phyloP scores from a whole-genome alignment of 2,113 vertebrate species.

The Cololabis saira region DNA sequence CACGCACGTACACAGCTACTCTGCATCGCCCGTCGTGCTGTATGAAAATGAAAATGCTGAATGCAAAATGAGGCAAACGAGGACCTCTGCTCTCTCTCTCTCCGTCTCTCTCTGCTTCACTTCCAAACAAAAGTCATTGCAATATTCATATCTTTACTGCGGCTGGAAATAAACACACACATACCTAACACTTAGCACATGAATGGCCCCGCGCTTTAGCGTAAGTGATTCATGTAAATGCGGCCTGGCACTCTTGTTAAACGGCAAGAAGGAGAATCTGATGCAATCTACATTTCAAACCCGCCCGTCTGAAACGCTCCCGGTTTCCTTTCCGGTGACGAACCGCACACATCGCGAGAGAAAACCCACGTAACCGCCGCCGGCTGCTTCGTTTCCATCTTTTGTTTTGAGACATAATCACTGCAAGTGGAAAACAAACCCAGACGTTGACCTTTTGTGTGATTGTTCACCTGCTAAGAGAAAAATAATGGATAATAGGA shows the following conservation, averaged over 20 bases:
- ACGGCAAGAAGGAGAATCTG: conserved; percentile 65
- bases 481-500: no score
- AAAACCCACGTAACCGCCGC: conserved; percentile 45
- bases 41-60: conserved; percentile 56
- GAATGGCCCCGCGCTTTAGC: conserved; percentile 63
- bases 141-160: conserved; percentile 64
- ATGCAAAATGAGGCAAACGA: conserved; percentile 57
- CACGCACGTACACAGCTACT: conserved; percentile 14
- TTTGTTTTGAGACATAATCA: conserved; percentile 22
- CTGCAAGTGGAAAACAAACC: conserved; percentile 17
- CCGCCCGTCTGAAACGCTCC: conserved; percentile 50
- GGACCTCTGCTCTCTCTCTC: conserved; percentile 29
- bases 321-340: conserved; percentile 38
- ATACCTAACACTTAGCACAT: conserved; percentile 64
- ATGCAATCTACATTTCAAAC: conserved; percentile 70
- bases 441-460: neutral
- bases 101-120: conserved; percentile 21
- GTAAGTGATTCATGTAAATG: conserved; percentile 70
- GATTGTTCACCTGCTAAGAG: conserved; percentile 3
- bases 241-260: conserved; percentile 64
- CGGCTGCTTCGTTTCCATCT: conserved; percentile 32
- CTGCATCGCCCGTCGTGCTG: conserved; percentile 47
- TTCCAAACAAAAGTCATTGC: conserved; percentile 38
- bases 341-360: conserved; percentile 53
- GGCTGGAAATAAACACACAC: conserved; percentile 38